A percentile compares a stretch with the other conserved stretches of the same genome.
These are phyloP conservation scores for Proteles cristata DNA, from an alignment of 2,113 vertebrate genomes.

Conservation along the genomic window DNA sequence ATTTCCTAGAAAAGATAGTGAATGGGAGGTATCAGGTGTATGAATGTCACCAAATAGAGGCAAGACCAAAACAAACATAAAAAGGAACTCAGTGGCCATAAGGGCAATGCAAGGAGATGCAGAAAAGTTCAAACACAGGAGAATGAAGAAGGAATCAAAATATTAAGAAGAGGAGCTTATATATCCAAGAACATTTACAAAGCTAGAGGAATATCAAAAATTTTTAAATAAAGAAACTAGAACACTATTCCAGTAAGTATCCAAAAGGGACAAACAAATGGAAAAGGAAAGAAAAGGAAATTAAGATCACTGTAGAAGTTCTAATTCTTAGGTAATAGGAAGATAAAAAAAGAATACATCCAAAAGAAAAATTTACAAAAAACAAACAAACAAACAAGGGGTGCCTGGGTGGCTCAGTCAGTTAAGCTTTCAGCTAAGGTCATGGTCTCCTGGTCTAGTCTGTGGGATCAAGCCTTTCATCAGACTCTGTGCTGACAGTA, in stretches of 20 bases:
- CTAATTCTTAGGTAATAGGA: background rate
- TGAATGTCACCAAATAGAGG: background rate
- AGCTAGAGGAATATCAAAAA: background rate
- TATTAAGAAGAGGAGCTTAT: background rate
- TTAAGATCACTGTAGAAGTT: background rate
- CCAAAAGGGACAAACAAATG: background rate
- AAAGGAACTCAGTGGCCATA: background rate
- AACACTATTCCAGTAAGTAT: background rate
- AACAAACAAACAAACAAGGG: background rate
- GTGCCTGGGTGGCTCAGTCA: too few species aligned
- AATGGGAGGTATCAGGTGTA: background rate
- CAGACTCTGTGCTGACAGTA: too few species aligned
- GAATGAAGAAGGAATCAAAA: background rate
- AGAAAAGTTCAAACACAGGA: constrained; percentile 1
- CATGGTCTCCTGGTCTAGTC: too few species aligned
- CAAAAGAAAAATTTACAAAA: background rate
- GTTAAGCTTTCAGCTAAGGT: too few species aligned
- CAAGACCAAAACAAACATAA: background rate
- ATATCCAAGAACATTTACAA: background rate
- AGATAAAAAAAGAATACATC: background rate
- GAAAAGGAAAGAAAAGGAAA: background rate
- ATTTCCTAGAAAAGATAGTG: constrained; percentile 14
- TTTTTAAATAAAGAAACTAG: background rate
- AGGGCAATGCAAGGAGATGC: background rate
- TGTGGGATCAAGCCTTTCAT: too few species aligned